Conservation (phyloP, 1,140 invertebrate species). For the Cydia amplana region DNA sequence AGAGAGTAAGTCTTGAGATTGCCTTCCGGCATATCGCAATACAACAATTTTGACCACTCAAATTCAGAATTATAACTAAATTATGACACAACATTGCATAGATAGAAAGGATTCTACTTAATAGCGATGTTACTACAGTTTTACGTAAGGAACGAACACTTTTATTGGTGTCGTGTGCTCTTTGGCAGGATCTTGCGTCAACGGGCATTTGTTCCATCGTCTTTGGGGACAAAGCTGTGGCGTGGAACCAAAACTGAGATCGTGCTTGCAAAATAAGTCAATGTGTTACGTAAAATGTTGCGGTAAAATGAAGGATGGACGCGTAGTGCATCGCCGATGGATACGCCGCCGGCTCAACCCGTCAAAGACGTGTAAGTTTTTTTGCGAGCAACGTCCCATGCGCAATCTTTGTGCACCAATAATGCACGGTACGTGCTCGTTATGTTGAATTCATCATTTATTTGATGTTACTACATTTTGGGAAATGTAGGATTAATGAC, state of each 20-base stretch:
- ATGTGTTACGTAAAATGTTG: slow-evolving; percentile 42
- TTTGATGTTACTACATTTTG: slow-evolving; percentile 34
- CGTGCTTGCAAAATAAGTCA: slow-evolving; percentile 40
- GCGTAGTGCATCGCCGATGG: slow-evolving; percentile 42
- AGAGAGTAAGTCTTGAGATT: not conserved
- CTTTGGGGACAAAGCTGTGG: slow-evolving; percentile 41
- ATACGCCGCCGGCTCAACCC: slow-evolving; percentile 28
- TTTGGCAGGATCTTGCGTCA: slow-evolving; percentile 41
- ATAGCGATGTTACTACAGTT: slow-evolving; percentile 39
- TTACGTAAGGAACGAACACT: slow-evolving; percentile 43
- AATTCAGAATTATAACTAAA: slow-evolving; percentile 36
- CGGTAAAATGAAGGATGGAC: slow-evolving; percentile 46
- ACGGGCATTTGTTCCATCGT: slow-evolving; percentile 37
- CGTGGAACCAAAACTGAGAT: slow-evolving; percentile 37
- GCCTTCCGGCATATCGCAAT: slow-evolving; percentile 16
- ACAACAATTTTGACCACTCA: slow-evolving; percentile 37
- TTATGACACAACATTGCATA: slow-evolving; percentile 34
- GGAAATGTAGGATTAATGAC: not conserved
- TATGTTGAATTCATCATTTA: slow-evolving; percentile 49
- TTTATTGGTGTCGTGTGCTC: slow-evolving; percentile 37
- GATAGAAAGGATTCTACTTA: slow-evolving; percentile 26
- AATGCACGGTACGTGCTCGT: slow-evolving; percentile 37
- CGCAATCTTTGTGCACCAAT: slow-evolving; percentile 33
- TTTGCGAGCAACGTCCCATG: not conserved
- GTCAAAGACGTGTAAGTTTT: slow-evolving; percentile 37